phyloP scores from a whole-genome alignment of 1,140 invertebrate genomes.

The Drosophila navojoa region DNA sequence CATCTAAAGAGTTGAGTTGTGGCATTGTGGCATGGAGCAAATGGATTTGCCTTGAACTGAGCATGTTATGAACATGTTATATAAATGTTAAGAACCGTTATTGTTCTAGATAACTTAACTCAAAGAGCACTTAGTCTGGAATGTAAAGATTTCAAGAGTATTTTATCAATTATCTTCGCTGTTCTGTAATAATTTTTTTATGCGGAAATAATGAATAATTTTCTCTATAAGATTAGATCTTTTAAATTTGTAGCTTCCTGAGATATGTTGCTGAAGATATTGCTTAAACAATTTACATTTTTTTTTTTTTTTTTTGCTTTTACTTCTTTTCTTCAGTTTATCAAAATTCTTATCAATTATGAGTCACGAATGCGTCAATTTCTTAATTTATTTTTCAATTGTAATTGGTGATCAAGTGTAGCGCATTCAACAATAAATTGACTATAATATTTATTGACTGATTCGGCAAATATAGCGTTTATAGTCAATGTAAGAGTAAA shows the following conservation, averaged over 20 bases:
- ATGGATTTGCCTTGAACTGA: neutral
- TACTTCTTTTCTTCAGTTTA: conserved; percentile 6
- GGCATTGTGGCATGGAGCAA: conserved; percentile 1
- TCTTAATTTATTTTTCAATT: conserved; percentile 4
- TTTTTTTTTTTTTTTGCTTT: neutral
- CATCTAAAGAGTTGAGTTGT: conserved; percentile 12
- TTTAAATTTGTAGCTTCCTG: conserved; percentile 13
- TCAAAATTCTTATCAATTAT: conserved; percentile 32
- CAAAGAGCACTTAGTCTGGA: neutral
- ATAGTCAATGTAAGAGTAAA: too few species aligned
- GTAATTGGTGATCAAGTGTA: conserved; percentile 33
- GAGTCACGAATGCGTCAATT: conserved; percentile 45
- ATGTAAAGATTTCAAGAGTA: too few species aligned
- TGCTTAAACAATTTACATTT: neutral
- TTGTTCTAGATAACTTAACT: neutral
- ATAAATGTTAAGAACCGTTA: neutral
- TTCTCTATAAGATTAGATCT: conserved; percentile 4
- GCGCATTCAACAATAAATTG: neutral
- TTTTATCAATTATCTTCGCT: too few species aligned
- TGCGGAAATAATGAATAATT: conserved; percentile 1
- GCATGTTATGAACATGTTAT: neutral
- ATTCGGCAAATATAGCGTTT: too few species aligned
- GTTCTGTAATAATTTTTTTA: neutral
- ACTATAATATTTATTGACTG: neutral
- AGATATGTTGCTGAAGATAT: neutral